Evolutionary conservation across 2,797 vertebrate genomes (phyloP).

Genomic region (Rhinatrema bivittatum): DNA sequence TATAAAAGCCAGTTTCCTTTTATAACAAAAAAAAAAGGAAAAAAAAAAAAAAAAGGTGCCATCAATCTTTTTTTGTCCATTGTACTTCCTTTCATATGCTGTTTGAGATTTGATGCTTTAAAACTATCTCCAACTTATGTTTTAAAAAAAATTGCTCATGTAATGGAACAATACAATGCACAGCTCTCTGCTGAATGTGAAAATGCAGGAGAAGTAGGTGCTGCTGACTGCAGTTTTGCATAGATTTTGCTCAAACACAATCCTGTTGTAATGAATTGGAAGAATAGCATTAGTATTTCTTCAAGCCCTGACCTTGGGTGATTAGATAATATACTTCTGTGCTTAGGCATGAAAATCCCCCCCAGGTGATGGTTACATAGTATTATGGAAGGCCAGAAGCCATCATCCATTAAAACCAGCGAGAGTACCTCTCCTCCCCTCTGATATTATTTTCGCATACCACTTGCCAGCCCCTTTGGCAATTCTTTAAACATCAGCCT

Average conservation of each 20-base stretch:
- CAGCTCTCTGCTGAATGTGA: neutral
- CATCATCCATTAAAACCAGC: constrained; percentile 20
- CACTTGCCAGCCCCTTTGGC: constrained; percentile 39
- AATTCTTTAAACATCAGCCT: constrained; percentile 54
- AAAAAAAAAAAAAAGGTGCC: too few species aligned
- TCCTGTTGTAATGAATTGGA: constrained; percentile 15
- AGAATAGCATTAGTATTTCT: constrained; percentile 20
- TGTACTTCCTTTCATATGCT: neutral
- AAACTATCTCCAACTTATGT: too few species aligned
- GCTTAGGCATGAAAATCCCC: constrained; percentile 12
- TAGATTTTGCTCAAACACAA: constrained; percentile 26
- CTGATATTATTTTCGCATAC: too few species aligned
- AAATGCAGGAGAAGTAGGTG: constrained; percentile 7
- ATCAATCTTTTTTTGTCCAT: neutral
- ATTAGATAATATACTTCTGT: constrained; percentile 33
- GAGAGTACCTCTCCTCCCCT: neutral
- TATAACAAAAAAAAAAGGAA: too few species aligned
- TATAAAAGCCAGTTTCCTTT: neutral
- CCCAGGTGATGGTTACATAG: constrained; percentile 11
- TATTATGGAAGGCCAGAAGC: constrained; percentile 14
- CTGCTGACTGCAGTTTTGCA: neutral
- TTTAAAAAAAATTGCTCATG: neutral
- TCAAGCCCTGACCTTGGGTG: constrained; percentile 12
- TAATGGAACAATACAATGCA: neutral
- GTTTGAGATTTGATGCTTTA: neutral